Percentiles rank a stretch among this genome's conserved stretches.
Conservation (phyloP, 2,888 invertebrate species). For the Papilio elwesi region DNA sequence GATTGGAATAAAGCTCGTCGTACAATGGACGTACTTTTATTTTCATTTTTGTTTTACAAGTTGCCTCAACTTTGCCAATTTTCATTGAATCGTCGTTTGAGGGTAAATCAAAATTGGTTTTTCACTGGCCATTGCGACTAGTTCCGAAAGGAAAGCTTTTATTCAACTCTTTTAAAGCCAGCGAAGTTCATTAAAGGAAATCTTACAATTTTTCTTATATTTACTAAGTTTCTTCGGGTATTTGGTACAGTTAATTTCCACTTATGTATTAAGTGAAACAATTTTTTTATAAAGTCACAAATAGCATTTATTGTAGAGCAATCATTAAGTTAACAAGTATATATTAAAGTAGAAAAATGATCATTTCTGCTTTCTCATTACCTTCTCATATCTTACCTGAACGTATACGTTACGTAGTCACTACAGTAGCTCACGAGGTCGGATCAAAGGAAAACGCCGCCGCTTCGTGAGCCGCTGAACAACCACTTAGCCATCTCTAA, state of each 20-base stretch:
- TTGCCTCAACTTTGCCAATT: constrained; percentile 33
- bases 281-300: not conserved
- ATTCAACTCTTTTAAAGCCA: constrained; percentile 25
- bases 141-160: constrained; percentile 19
- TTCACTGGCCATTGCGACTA: constrained; percentile 24
- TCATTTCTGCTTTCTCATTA: no score
- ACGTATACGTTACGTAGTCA: not conserved
- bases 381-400: no score
- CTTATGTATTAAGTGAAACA: not conserved
- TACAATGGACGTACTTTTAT: constrained; percentile 35
- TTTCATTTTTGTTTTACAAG: constrained; percentile 35
- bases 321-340: no score
- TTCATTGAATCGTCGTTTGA: constrained; percentile 19
- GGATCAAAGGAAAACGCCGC: constrained; percentile 14
- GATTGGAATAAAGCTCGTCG: constrained; percentile 41
- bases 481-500: constrained; percentile 22
- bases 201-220: constrained; percentile 19
- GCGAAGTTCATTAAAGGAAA: constrained; percentile 25
- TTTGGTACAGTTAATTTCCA: not conserved
- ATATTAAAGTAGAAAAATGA: no score
- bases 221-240: not conserved
- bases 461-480: not conserved
- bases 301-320: no score
- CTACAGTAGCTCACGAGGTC: constrained; percentile 1
- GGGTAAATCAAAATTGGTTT: constrained; percentile 30